Evolutionary conservation across 2,797 vertebrate species (phyloP), one percentile per base, ranked within the genome.

Genomic region (Acrossocheilus wenchowensis): DNA sequence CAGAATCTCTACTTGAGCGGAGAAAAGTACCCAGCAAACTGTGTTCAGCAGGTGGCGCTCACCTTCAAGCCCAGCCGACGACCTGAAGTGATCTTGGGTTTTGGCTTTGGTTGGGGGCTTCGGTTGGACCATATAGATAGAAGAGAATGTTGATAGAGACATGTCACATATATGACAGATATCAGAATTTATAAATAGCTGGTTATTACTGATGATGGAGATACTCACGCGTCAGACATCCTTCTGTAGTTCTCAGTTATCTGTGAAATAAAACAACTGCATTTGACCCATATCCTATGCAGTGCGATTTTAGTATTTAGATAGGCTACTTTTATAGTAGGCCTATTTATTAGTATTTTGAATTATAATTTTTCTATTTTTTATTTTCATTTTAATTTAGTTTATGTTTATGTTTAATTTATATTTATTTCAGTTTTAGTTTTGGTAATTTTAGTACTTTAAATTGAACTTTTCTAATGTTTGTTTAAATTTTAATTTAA

Each of bases 141-240:
- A 66, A 77, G 71, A 52, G 7, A 52, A 36, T 66, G 14, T 64
- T 48, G 4, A 54, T 45, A 26, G 34, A 77, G 57, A 52, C 57
- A 36, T n/a, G 4, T 83, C 43, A 84, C 30, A 66, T 30, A 30
- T 17, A 7, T 75, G 57, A 84, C 43, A 66, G 15, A 23, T n/a
- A 78, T 45, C 62, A 78, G 69, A 15, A 69, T 64, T 52, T 21
- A 66, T 66, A 78, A 66, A 6, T 19, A 77, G 52, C 12, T 15
- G 66, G 21, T 36, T 62, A 36, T 50, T 52, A 74, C 1, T 14
- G 87, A 77, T 26, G 8, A 87, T 26, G 8, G 5, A 75, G n/a
- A 87, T 89, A 94, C 93, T 93, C 90, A 94, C 93, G 57, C 82
- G 0, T 94, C 93, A 75, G 91, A 87, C 93, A 94, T 94, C 89